Conservation (phyloP, 1,140 invertebrate species). For the Aporrectodea caliginosa region DNA sequence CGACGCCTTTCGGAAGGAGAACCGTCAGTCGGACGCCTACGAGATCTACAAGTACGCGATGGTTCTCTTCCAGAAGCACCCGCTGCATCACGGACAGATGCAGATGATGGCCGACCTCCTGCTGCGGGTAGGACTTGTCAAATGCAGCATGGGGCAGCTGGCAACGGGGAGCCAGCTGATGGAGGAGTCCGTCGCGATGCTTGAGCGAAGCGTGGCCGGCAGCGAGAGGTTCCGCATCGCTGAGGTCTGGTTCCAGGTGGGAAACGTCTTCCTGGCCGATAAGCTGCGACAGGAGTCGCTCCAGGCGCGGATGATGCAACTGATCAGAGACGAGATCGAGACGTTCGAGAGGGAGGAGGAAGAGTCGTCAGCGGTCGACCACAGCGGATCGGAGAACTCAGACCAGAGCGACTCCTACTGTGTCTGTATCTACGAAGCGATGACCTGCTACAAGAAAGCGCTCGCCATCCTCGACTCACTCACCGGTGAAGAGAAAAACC, state of each 20-base stretch:
- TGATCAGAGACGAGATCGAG: slow-evolving; percentile 24
- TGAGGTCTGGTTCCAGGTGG: slow-evolving; percentile 24
- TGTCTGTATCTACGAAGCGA: slow-evolving; percentile 23
- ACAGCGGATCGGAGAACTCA: slow-evolving; percentile 4
- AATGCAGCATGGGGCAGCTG: slow-evolving; percentile 27
- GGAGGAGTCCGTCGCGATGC: slow-evolving; percentile 27
- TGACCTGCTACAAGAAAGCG: slow-evolving; percentile 28
- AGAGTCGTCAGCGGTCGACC: neutral
- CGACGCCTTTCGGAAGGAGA: neutral
- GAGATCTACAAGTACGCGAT: slow-evolving; percentile 21
- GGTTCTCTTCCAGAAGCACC: slow-evolving; percentile 7
- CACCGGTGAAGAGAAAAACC: neutral
- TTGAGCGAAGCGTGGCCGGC: neutral
- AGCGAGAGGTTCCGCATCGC: slow-evolving; percentile 21
- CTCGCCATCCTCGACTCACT: slow-evolving; percentile 10
- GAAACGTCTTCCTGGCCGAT: slow-evolving; percentile 24
- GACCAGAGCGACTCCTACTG: slow-evolving; percentile 7
- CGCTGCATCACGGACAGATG: neutral
- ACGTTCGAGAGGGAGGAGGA: neutral
- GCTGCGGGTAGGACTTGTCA: slow-evolving; percentile 20
- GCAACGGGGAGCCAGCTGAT: slow-evolving; percentile 28
- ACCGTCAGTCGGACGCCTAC: neutral
- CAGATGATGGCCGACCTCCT: slow-evolving; percentile 22
- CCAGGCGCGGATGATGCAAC: slow-evolving; percentile 20
- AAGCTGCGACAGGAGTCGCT: slow-evolving; percentile 15